These are phyloP conservation scores for Drosophila algonquin DNA, from an alignment of 2,888 invertebrate species.

Conservation along the genomic window DNA sequence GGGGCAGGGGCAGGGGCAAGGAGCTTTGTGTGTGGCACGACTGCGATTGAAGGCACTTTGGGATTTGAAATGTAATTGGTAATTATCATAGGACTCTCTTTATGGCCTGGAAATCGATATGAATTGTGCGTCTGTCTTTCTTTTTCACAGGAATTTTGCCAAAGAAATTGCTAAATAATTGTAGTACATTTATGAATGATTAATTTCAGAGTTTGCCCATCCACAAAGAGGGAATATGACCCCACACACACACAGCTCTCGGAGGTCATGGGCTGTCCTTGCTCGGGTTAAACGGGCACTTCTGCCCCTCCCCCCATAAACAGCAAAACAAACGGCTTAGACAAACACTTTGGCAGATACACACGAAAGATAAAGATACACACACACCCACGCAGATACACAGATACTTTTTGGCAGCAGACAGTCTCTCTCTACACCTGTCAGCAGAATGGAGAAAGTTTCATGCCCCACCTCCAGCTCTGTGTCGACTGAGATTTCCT, in stretches of 20 bases:
- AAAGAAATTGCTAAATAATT: not conserved
- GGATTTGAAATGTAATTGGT: slow-evolving; percentile 43
- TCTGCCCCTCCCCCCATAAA: not conserved
- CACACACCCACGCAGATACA: not conserved
- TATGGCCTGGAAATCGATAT: slow-evolving; percentile 46
- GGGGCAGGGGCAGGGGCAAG: not conserved
- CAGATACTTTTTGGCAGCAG: not conserved
- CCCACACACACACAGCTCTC: not conserved
- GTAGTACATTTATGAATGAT: slow-evolving; percentile 1
- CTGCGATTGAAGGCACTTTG: slow-evolving; percentile 28
- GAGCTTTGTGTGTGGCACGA: slow-evolving; percentile 14
- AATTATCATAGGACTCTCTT: slow-evolving; percentile 18
- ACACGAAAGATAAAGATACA: not conserved
- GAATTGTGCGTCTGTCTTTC: not conserved
- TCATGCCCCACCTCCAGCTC: not conserved
- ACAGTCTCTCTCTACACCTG: not conserved
- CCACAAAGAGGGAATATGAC: not conserved
- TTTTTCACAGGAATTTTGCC: too few species aligned
- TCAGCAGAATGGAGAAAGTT: not conserved
- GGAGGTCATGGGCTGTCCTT: slow-evolving; percentile 1
- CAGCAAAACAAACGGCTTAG: not conserved
- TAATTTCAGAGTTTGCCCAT: not conserved
- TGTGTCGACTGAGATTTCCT: slow-evolving; percentile 12
- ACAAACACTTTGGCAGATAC: not conserved
- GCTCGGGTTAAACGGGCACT: slow-evolving; percentile 15